These are phyloP conservation scores for Dromococcyx pavoninus DNA, from an alignment of 2,797 vertebrate species.

Conservation along the genomic window DNA sequence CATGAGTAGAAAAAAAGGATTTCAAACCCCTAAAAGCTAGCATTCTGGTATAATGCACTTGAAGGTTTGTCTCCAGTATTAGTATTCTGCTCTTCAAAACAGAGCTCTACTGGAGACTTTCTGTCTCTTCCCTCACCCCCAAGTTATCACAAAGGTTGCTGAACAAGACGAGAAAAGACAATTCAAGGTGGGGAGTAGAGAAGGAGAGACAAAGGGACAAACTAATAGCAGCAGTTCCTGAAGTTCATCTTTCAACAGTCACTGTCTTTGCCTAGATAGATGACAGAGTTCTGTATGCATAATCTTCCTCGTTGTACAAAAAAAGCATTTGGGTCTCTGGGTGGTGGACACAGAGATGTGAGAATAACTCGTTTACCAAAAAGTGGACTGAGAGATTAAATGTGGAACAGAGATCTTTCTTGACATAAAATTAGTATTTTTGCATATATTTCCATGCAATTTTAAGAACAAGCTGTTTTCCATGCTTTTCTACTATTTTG, in stretches of 20 bases:
- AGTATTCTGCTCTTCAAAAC: background rate
- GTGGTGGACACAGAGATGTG: background rate
- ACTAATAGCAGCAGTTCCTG: background rate
- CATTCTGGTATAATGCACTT: background rate
- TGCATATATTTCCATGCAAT: background rate
- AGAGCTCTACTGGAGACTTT: background rate
- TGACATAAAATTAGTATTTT: background rate
- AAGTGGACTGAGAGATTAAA: background rate
- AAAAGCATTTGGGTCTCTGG: background rate
- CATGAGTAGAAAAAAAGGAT: background rate
- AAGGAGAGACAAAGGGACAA: background rate
- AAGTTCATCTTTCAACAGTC: background rate
- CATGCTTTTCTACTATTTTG: background rate
- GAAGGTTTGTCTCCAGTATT: background rate
- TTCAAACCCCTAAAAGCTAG: background rate
- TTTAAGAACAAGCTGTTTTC: background rate
- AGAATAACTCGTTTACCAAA: background rate
- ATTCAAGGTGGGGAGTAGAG: background rate
- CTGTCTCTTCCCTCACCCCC: fast-evolving
- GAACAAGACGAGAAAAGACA: background rate
- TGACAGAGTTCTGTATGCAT: background rate
- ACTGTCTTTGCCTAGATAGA: background rate
- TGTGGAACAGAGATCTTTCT: background rate
- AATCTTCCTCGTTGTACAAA: background rate
- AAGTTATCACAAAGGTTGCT: background rate